These are phyloP conservation scores for Bufotes viridis DNA, from an alignment of 2,797 vertebrate species.

Conservation along the genomic window DNA sequence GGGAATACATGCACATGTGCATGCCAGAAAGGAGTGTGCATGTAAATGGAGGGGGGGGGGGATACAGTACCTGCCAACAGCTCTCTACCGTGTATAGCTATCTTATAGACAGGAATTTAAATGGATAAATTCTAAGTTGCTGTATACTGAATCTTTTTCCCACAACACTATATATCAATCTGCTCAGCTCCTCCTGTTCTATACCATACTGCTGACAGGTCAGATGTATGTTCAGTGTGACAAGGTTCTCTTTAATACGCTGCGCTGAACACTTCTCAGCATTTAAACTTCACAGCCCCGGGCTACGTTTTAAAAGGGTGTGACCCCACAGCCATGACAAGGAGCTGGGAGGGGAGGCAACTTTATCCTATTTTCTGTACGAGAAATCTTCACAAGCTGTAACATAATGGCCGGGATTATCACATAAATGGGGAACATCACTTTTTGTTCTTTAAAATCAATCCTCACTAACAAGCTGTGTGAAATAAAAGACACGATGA, in stretches of 20 bases:
- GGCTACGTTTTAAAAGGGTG: constrained; percentile 47
- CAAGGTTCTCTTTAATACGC: background rate
- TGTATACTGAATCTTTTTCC: background rate
- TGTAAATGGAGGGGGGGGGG: no score
- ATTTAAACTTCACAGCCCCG: constrained; percentile 17
- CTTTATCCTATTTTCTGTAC: constrained; percentile 33
- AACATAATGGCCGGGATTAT: constrained; percentile 38
- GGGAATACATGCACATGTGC: no score
- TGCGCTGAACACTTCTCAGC: constrained; percentile 7
- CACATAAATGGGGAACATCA: constrained; percentile 39
- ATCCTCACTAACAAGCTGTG: constrained; percentile 28
- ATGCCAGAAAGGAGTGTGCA: no score
- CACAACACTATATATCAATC: background rate
- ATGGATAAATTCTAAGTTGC: background rate
- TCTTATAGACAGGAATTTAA: background rate
- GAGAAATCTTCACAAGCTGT: constrained; percentile 37
- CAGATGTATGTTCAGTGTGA: background rate
- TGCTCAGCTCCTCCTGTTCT: background rate
- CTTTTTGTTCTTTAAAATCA: constrained; percentile 38
- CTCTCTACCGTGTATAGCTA: background rate
- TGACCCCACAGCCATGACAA: constrained; percentile 28
- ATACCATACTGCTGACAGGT: background rate
- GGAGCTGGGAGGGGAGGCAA: constrained; percentile 28
- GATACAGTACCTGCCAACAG: background rate
- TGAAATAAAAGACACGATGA: constrained; percentile 29